These are phyloP conservation scores for Griposia aprilina DNA, from an alignment of 2,888 invertebrate genomes.

Conservation along the genomic window DNA sequence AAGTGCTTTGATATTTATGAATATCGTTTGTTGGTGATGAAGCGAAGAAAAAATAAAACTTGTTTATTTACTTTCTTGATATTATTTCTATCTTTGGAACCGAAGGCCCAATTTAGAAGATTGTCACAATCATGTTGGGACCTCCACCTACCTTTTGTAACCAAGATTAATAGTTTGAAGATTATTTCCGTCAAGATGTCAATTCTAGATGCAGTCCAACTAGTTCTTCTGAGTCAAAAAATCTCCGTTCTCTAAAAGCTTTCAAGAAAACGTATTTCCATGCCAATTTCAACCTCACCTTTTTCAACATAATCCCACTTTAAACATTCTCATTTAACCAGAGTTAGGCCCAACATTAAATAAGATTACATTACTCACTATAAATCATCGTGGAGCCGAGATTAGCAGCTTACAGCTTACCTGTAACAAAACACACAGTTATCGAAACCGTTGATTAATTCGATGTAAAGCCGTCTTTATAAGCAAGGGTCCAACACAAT, in stretches of 20 bases:
- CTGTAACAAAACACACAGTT: constrained; percentile 67
- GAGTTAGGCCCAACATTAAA: constrained; percentile 47
- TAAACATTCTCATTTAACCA: constrained; percentile 35
- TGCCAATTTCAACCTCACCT: neutral
- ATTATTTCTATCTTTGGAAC: neutral
- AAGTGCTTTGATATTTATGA: constrained; percentile 58
- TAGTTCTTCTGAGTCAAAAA: neutral
- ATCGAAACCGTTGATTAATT: constrained; percentile 61
- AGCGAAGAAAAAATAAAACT: constrained; percentile 14
- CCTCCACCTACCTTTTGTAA: neutral
- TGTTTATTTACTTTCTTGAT: neutral
- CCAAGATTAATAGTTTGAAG: neutral
- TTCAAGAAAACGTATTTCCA: constrained; percentile 4
- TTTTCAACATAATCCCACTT: neutral
- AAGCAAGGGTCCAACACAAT: constrained; percentile 48
- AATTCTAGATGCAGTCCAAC: neutral
- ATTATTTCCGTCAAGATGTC: neutral
- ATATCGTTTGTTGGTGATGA: constrained; percentile 40
- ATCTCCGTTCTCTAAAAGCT: neutral
- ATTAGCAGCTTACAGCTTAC: constrained; percentile 64
- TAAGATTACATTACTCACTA: constrained; percentile 63
- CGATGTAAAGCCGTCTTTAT: constrained; percentile 42
- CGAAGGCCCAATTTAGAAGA: neutral
- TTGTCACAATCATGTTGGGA: neutral
- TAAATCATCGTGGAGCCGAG: constrained; percentile 57